A percentile compares a stretch with the other conserved stretches of the same genome.
Evolutionary conservation across 2,888 invertebrate genomes (phyloP).

Genomic region (Cheilosia scutellata): DNA sequence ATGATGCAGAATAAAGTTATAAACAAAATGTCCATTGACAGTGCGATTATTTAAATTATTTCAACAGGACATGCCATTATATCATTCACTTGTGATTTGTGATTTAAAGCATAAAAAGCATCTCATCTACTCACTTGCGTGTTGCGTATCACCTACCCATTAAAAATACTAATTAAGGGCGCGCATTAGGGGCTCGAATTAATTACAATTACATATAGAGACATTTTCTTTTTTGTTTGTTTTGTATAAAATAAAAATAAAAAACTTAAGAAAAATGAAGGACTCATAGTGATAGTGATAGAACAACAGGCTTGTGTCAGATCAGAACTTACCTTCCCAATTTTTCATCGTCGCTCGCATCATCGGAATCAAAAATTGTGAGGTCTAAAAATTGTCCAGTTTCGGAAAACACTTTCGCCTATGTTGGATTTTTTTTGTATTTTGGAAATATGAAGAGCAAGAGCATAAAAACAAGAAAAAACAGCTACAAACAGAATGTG

Average conservation of each 20-base stretch:
- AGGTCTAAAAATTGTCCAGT: conserved; percentile 85
- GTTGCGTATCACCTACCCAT: conserved; percentile 62
- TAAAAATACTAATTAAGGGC: conserved; percentile 42
- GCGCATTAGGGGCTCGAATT: conserved; percentile 39
- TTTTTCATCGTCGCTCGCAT: conserved; percentile 94
- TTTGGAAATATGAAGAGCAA: conserved; percentile 73
- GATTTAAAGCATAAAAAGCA: conserved; percentile 29
- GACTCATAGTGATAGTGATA: conserved; percentile 29
- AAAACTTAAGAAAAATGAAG: conserved; percentile 23
- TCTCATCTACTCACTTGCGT: conserved; percentile 54
- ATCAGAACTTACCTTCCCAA: conserved; percentile 92
- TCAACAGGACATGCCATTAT: background rate
- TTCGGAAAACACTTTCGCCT: conserved; percentile 83
- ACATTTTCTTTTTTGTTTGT: conserved; percentile 51
- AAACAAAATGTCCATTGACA: conserved; percentile 6
- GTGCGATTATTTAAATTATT: conserved; percentile 43
- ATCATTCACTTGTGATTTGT: background rate
- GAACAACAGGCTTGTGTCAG: conserved; percentile 4
- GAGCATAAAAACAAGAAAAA: conserved; percentile 77
- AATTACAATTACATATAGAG: conserved; percentile 63
- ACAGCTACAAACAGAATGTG: conserved; percentile 53
- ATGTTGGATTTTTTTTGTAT: conserved; percentile 66
- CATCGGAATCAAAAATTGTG: conserved; percentile 94
- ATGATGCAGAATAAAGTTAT: conserved; percentile 62
- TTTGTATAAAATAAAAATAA: conserved; percentile 37